Conservation (phyloP, 2,113 vertebrate genomes). For the Dipodomys ordii region DNA sequence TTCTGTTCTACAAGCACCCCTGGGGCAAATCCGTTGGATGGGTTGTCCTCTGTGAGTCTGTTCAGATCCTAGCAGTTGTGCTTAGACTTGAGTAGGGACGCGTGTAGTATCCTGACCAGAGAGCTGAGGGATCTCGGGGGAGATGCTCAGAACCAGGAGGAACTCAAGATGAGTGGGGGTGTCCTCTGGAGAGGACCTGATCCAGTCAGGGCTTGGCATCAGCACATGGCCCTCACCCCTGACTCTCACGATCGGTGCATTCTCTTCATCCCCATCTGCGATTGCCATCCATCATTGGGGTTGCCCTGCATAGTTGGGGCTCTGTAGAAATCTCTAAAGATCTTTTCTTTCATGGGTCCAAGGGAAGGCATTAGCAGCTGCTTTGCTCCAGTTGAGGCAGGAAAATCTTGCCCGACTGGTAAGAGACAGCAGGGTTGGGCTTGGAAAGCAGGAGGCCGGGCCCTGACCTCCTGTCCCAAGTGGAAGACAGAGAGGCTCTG, state of each 20-base stretch:
- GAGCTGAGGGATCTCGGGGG: too few species aligned
- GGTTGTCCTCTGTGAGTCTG: background rate
- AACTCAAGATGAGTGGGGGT: background rate
- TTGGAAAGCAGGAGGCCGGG: rapidly evolving
- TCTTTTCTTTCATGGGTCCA: too few species aligned
- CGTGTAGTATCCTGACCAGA: too few species aligned
- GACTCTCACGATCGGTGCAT: too few species aligned
- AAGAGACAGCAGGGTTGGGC: background rate
- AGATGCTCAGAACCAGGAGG: background rate
- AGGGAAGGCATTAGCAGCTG: background rate
- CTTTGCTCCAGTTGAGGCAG: background rate
- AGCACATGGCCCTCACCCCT: too few species aligned
- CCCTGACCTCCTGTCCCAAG: too few species aligned
- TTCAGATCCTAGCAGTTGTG: background rate
- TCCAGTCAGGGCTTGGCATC: too few species aligned
- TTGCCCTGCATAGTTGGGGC: background rate
- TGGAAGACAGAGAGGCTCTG: background rate
- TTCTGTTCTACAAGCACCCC: rapidly evolving
- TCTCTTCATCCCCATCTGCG: too few species aligned
- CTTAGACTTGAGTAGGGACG: background rate
- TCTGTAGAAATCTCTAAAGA: background rate
- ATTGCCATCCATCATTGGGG: background rate
- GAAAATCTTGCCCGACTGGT: too few species aligned
- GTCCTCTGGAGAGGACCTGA: background rate
- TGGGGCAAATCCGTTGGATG: background rate